These are phyloP conservation scores for Pogona vitticeps DNA, from an alignment of 2,113 vertebrate genomes.

Conservation along the genomic window DNA sequence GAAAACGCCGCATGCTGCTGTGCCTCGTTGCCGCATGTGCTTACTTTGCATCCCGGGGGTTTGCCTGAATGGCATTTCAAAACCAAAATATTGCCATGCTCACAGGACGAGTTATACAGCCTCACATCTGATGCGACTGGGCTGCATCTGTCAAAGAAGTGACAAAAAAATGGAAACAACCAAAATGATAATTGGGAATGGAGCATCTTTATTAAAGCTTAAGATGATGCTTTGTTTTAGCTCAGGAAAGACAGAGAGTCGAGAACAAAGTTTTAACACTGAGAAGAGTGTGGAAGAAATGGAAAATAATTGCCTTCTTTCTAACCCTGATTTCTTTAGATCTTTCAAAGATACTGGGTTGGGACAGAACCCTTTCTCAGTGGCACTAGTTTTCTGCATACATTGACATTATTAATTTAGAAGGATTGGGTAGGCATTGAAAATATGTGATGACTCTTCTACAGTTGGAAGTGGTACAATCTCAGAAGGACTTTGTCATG, in stretches of 20 bases:
- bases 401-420: neutral
- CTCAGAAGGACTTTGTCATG: neutral
- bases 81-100: neutral
- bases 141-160: neutral
- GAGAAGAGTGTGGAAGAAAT: neutral
- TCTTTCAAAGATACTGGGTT: neutral
- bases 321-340: neutral
- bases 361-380: neutral
- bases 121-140: neutral
- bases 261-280: neutral
- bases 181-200: neutral
- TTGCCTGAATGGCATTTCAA: neutral
- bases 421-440: neutral
- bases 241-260: neutral
- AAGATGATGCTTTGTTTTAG: neutral
- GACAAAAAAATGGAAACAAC: rapidly evolving
- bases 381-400: neutral
- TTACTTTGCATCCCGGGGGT: neutral
- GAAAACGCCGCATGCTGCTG: neutral
- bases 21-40: constrained; percentile 2
- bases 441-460: neutral
- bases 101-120: neutral
- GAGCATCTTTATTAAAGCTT: neutral
- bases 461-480: neutral
- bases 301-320: neutral